Conservation (phyloP, 2,888 invertebrate genomes). For the Nemoura dubitans region DNA sequence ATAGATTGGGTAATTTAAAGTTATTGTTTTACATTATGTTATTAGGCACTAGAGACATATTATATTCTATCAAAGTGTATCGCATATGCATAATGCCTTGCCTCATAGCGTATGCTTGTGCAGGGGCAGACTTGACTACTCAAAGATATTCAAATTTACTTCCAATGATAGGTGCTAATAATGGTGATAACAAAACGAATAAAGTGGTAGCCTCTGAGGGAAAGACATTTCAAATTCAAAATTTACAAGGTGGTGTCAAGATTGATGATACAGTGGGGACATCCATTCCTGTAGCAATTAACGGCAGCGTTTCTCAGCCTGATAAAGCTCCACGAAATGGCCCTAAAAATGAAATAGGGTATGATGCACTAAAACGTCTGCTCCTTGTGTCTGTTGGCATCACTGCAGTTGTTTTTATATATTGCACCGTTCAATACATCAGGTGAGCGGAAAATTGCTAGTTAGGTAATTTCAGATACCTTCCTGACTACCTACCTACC, state of each 20-base stretch:
- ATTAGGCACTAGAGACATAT: not conserved
- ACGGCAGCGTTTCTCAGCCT: not conserved
- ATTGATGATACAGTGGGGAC: not conserved
- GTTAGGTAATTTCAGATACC: too few relatives aligned
- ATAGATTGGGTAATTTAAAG: not conserved
- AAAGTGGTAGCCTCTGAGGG: not conserved
- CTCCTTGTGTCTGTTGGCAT: not conserved
- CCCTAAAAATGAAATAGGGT: not conserved
- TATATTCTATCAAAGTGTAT: slow-evolving; percentile 4
- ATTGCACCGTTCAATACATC: not conserved
- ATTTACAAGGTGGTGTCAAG: not conserved
- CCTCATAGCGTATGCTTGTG: not conserved
- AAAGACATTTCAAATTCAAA: not conserved
- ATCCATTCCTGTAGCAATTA: not conserved
- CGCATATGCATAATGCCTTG: not conserved
- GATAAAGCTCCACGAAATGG: not conserved
- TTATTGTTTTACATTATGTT: not conserved
- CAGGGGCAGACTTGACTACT: not conserved
- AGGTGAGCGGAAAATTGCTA: not conserved
- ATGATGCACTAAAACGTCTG: not conserved
- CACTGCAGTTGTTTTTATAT: not conserved
- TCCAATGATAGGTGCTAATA: not conserved
- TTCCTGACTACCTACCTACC: too few relatives aligned
- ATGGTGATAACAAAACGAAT: not conserved
- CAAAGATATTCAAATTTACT: not conserved